Percentiles rank a stretch among this genome's conserved stretches.
These are phyloP conservation scores for Anoura caudifer DNA, from an alignment of 2,113 vertebrate genomes.

Conservation along the genomic window DNA sequence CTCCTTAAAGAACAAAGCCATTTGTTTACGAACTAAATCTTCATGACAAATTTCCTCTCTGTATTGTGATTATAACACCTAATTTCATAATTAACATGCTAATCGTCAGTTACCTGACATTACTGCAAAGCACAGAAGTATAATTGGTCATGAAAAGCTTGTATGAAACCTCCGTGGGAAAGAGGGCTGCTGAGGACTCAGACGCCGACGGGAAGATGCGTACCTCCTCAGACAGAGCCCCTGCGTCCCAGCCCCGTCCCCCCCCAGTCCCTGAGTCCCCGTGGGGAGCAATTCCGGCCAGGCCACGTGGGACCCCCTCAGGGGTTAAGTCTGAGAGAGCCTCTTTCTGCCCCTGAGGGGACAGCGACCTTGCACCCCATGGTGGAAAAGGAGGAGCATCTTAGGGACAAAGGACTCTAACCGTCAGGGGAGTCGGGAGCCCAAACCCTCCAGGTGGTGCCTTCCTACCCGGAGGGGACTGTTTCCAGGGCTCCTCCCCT, in stretches of 20 bases:
- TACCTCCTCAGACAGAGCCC: neutral
- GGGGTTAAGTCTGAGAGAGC: neutral
- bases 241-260: neutral
- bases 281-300: neutral
- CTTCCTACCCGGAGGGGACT: neutral
- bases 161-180: constrained; percentile 28
- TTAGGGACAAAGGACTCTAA: too few relatives aligned
- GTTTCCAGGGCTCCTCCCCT: neutral
- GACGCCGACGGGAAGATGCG: neutral
- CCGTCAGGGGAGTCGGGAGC: neutral
- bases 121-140: constrained; percentile 36
- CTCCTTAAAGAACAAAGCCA: neutral
- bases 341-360: neutral
- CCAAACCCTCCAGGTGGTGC: neutral
- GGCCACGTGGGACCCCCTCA: neutral
- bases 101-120: constrained; percentile 33
- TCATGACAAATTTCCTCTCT: constrained; percentile 14
- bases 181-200: neutral
- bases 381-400: neutral
- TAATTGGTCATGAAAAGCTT: constrained; percentile 52
- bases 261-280: neutral
- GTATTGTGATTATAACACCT: constrained; percentile 44
- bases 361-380: neutral
- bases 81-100: constrained; percentile 61
- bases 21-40: constrained; percentile 51